A percentile compares a stretch with the other conserved stretches of the same genome.
These are phyloP conservation scores for Trichomycterus rosablanca DNA, from an alignment of 2,113 vertebrate species.

Conservation along the genomic window DNA sequence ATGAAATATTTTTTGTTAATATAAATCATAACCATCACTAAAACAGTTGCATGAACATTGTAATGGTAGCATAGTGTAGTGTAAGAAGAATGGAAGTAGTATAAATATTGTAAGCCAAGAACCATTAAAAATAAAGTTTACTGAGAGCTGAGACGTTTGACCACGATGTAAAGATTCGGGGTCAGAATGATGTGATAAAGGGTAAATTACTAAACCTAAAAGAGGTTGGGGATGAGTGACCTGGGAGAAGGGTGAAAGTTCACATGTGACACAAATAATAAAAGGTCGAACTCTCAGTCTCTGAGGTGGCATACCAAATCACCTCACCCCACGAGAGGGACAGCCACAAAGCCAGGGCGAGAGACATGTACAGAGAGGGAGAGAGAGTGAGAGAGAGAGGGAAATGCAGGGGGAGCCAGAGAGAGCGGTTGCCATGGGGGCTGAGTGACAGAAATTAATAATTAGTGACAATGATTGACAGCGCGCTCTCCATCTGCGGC, in stretches of 20 bases:
- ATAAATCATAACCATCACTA: too few relatives aligned
- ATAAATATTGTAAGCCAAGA: too few relatives aligned
- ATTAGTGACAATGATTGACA: constrained; percentile 99
- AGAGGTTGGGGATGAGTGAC: constrained; percentile 74
- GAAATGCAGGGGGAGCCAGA: constrained; percentile 23
- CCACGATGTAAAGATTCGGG: not conserved
- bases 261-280: constrained; percentile 63
- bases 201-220: constrained; percentile 63
- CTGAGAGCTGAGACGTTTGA: too few relatives aligned
- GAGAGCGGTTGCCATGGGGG: constrained; percentile 80
- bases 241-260: constrained; percentile 67
- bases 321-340: constrained; percentile 76
- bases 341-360: constrained; percentile 52
- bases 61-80: too few relatives aligned
- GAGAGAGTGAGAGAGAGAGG: constrained; percentile 11
- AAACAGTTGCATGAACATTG: too few relatives aligned
- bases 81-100: too few relatives aligned
- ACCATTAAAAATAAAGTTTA: too few relatives aligned
- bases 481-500: constrained; percentile 89
- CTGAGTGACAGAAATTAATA: constrained; percentile 99
- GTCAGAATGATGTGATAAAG: constrained; percentile 38
- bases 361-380: constrained; percentile 25
- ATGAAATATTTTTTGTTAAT: too few relatives aligned
- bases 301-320: constrained; percentile 80
- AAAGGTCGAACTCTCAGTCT: constrained; percentile 77